phyloP scores from a whole-genome alignment of 2,888 invertebrate species.

The Cosmopolites sordidus region DNA sequence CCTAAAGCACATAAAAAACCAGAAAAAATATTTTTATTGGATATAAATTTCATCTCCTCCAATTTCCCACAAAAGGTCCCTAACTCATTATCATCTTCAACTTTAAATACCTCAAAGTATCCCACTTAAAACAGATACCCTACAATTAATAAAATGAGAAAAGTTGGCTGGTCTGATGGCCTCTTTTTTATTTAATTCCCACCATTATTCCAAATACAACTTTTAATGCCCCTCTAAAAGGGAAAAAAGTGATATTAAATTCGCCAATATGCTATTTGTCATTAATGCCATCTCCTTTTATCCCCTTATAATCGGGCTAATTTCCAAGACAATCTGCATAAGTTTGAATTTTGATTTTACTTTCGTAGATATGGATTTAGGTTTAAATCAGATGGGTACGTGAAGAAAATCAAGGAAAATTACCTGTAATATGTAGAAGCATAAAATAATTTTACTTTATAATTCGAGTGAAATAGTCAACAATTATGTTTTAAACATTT shows the following conservation, averaged over 20 bases:
- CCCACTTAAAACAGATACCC: constrained; percentile 10
- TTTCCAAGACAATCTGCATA: not conserved
- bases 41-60: too few species aligned
- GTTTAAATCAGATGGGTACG: too few species aligned
- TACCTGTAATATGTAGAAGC: too few species aligned
- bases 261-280: constrained; percentile 7
- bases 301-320: constrained; percentile 4
- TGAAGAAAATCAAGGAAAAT: too few species aligned
- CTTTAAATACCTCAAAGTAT: constrained; percentile 11
- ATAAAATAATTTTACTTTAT: too few species aligned
- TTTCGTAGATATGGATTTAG: too few species aligned
- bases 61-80: not conserved
- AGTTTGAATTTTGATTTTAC: too few species aligned
- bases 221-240: constrained; percentile 7
- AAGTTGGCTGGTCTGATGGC: constrained; percentile 12
- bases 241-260: constrained; percentile 5
- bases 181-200: constrained; percentile 5
- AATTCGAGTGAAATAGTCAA: too few species aligned
- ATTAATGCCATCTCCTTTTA: constrained; percentile 2
- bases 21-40: too few species aligned
- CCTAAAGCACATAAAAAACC: too few species aligned
- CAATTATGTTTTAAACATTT: too few species aligned
- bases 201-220: constrained; percentile 10
- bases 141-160: constrained; percentile 19
- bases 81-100: constrained; percentile 7